Percentiles rank a stretch among this genome's conserved stretches.
Conservation (phyloP, 2,797 vertebrate species). For the Chrysolophus pictus region DNA sequence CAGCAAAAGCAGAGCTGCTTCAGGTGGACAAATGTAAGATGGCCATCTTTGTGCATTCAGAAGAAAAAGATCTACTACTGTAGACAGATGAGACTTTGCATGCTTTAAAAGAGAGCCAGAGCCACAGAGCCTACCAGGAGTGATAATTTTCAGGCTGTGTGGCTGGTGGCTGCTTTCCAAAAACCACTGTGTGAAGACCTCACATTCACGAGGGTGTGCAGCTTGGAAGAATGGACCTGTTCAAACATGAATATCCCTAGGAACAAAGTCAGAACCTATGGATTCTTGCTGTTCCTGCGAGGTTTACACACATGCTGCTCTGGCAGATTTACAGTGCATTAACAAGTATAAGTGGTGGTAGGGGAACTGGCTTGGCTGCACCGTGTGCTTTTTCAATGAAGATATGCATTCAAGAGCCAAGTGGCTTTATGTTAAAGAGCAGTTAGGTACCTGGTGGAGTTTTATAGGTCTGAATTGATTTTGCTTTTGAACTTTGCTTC, state of each 20-base stretch:
- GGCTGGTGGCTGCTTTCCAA: neutral
- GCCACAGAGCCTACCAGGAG: neutral
- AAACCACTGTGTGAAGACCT: neutral
- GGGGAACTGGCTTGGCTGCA: neutral
- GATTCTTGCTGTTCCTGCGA: neutral
- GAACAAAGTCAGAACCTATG: neutral
- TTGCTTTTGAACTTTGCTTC: neutral
- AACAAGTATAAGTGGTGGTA: neutral
- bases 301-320: accelerated
- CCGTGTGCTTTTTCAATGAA: neutral
- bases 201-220: neutral
- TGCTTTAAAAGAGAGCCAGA: neutral
- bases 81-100: neutral
- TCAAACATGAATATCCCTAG: neutral
- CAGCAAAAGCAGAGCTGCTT: neutral
- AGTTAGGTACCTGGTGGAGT: neutral
- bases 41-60: neutral
- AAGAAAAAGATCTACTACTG: neutral
- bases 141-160: neutral
- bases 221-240: neutral
- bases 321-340: neutral
- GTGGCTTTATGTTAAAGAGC: neutral
- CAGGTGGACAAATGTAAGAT: neutral
- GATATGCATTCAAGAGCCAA: neutral
- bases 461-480: neutral